Evolutionary conservation across 2,797 vertebrate species (phyloP).

Genomic region (Brachyalestes nurse): DNA sequence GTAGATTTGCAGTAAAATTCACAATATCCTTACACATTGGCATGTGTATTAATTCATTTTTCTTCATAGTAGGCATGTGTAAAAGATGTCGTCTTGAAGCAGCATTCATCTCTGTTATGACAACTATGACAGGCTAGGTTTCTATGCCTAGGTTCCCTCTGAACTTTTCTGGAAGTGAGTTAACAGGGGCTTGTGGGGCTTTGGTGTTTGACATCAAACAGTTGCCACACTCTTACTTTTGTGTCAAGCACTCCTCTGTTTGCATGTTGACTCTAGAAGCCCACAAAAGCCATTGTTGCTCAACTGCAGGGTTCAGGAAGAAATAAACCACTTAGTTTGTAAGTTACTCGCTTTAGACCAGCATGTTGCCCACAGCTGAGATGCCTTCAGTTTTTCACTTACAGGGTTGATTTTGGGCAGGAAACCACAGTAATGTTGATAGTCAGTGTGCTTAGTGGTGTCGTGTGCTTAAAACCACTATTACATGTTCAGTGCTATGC

Average conservation of each 20-base stretch:
- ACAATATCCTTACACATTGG: no score
- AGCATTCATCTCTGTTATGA: no score
- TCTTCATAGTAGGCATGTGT: no score
- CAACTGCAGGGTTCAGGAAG: background rate
- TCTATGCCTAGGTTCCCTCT: background rate
- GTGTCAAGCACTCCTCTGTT: background rate
- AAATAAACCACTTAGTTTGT: background rate
- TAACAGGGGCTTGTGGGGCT: background rate
- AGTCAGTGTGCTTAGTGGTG: background rate
- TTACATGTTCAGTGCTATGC: background rate
- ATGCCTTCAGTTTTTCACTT: background rate
- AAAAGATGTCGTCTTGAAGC: no score
- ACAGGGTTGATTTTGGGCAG: background rate
- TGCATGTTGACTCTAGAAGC: background rate
- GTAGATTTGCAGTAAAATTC: no score
- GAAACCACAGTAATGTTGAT: background rate
- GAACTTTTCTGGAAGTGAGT: background rate
- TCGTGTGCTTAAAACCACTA: background rate
- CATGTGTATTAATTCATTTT: no score
- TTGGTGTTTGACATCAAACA: constrained; percentile 14
- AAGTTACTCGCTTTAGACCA: background rate
- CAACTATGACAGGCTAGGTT: no score
- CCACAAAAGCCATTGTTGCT: background rate
- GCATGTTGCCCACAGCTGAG: background rate
- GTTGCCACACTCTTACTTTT: background rate